phyloP scores from a whole-genome alignment of 92 coral and sea anemone genomes.

The Epizoanthus illoricatus region DNA sequence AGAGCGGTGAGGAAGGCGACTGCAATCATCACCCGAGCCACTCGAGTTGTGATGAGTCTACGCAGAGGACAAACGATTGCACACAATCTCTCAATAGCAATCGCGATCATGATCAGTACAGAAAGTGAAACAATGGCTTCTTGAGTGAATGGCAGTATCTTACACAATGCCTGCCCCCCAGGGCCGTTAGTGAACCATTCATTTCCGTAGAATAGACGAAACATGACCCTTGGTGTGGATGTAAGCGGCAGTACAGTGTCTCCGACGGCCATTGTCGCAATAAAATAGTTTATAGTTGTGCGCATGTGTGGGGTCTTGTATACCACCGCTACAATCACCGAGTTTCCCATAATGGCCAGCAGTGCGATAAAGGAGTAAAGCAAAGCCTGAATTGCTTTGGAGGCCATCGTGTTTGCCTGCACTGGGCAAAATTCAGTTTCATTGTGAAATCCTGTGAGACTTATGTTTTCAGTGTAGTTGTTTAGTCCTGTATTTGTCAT shows the following conservation, averaged over 20 bases:
- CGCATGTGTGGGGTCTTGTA: constrained; percentile 9
- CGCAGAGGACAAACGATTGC: constrained; percentile 10
- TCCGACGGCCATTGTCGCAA: constrained; percentile 1
- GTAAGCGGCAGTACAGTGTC: constrained; percentile 4
- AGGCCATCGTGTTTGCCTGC: neutral
- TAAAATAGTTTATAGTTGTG: constrained; percentile 10
- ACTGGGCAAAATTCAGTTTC: constrained; percentile 12
- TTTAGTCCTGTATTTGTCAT: neutral
- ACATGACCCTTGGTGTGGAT: constrained; percentile 9
- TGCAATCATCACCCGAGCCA: neutral
- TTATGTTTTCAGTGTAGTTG: neutral
- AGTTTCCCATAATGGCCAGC: neutral
- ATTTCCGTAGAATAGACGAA: constrained; percentile 14
- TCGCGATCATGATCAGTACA: constrained; percentile 12
- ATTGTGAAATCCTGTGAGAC: too few relatives aligned
- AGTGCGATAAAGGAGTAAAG: constrained; percentile 1
- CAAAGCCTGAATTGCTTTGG: constrained; percentile 6
- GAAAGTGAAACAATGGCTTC: constrained; percentile 22
- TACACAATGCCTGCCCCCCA: neutral
- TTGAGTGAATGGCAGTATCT: constrained; percentile 21
- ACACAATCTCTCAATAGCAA: constrained; percentile 19
- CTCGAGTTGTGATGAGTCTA: constrained; percentile 9
- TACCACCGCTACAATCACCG: constrained; percentile 3
- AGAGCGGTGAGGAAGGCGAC: neutral
- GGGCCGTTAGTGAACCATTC: constrained; percentile 18